Evolutionary conservation across 1,140 invertebrate genomes (phyloP), one percentile per base, ranked within the genome.

Genomic region (Penaeus japonicus): DNA sequence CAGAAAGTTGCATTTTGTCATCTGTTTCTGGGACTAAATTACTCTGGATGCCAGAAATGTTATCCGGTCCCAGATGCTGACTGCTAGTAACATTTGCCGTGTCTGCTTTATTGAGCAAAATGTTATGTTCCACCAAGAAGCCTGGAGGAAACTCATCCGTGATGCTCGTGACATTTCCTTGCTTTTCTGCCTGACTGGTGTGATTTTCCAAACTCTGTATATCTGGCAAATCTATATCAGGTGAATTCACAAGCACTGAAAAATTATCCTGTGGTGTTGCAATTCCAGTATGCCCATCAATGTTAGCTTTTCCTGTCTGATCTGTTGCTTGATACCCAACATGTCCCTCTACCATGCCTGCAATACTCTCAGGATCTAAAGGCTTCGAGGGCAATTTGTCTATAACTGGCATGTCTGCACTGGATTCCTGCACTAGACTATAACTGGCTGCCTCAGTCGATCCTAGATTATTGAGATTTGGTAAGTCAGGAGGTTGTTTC

Each of bases 141-240:
- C 80, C 78, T 18, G 86, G 20, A 24, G 79, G 47, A 53, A 87
- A 87, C 17, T 5, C 24, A 55, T 82, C 79, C 18, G 78, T 59
- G 24, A 87, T 75, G 47, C 70, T 80, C 0, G 35, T 70, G 30
- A 73, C 86, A 24, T 47, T 75, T 4, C 73, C 78, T 27, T 82
- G 32, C 47, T 81, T 81, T 47, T 27, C 77, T 54, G 77, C 47
- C 57, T 70, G 55, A 7, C 22, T 7, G 30, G 24, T 18, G 24
- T 87, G 73, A 55, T 17, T 78, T 10, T 85, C 70, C 20, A 85
- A 30, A 2, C 15, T 73, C n/a, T 73, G 62, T 1, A 87, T 87
- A 35, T 87, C 86, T 7, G 79, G 12, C n/a, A 87, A 53, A 30
- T 87, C 62, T n/a, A 87, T 87, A 17, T 83, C 86, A 55, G 86